Evolutionary conservation across 1,140 invertebrate species (phyloP).

Genomic region (Ladona fulva): DNA sequence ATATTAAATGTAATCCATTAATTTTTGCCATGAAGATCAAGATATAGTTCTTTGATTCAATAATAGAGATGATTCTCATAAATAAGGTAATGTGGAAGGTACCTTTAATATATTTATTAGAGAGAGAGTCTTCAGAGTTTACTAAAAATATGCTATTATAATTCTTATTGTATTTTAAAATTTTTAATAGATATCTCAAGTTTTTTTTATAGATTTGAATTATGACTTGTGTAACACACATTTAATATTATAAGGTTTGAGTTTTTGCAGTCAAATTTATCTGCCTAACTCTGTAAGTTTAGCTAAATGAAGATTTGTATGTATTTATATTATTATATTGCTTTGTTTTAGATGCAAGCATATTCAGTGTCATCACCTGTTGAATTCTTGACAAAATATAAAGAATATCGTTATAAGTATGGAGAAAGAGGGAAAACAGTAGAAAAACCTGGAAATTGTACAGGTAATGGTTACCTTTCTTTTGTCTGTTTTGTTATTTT

Average conservation of each 20-base stretch:
- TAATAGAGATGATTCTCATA: too few relatives aligned
- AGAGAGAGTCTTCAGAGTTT: too few relatives aligned
- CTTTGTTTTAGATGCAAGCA: not conserved
- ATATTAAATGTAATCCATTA: too few relatives aligned
- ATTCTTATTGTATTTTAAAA: too few relatives aligned
- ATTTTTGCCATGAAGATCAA: too few relatives aligned
- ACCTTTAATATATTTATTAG: too few relatives aligned
- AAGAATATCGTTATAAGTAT: not conserved
- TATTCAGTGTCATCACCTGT: not conserved
- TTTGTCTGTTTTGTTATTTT: not conserved
- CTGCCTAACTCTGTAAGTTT: not conserved
- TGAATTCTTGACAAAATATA: not conserved
- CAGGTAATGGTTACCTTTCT: not conserved
- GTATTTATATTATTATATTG: not conserved
- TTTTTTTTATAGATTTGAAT: not conserved
- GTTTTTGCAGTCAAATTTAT: not conserved
- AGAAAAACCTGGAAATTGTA: not conserved
- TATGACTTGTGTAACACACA: not conserved
- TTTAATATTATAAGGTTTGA: not conserved
- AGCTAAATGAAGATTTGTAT: not conserved
- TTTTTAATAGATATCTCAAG: not conserved
- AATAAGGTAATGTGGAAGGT: too few relatives aligned
- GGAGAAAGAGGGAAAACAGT: not conserved
- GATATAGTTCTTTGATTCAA: too few relatives aligned
- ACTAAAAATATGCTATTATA: too few relatives aligned